Percentiles rank a stretch among this genome's conserved stretches.
Conservation (phyloP, 2,888 invertebrate genomes). For the Athripsodes cinereus region DNA sequence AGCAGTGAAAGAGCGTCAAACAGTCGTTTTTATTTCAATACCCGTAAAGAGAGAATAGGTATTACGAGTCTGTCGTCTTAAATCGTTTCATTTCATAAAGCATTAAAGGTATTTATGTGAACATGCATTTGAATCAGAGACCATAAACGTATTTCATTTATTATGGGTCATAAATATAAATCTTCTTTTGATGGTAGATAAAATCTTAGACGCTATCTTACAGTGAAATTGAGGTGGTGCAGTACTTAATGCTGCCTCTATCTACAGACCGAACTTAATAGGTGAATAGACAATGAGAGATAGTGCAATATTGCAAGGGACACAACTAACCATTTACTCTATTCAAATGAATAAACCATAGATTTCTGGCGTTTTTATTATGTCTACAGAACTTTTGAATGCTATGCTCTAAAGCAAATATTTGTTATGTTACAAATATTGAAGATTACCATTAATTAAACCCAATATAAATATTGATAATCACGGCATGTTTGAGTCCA, state of each 20-base stretch:
- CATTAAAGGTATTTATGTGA: not conserved
- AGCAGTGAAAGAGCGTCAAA: no score
- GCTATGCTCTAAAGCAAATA: no score
- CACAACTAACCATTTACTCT: conserved; percentile 11
- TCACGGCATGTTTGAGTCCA: no score
- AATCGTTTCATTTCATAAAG: not conserved
- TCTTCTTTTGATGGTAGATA: not conserved
- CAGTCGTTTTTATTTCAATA: no score
- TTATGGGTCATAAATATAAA: not conserved
- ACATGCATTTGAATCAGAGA: conserved; percentile 1
- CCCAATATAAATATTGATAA: no score
- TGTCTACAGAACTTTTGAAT: no score
- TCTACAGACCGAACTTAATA: not conserved
- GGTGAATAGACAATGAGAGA: conserved; percentile 22
- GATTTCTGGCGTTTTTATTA: no score
- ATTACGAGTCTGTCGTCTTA: not conserved
- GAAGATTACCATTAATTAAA: no score
- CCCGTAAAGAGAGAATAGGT: not conserved
- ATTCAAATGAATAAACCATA: conserved; percentile 26
- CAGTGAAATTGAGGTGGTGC: conserved; percentile 3
- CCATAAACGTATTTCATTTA: conserved; percentile 1
- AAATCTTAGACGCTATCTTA: not conserved
- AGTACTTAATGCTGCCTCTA: not conserved
- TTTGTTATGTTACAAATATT: no score
- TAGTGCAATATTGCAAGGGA: conserved; percentile 26